Conservation (phyloP, 1,140 invertebrate genomes). For the Drosophila eugracilis region DNA sequence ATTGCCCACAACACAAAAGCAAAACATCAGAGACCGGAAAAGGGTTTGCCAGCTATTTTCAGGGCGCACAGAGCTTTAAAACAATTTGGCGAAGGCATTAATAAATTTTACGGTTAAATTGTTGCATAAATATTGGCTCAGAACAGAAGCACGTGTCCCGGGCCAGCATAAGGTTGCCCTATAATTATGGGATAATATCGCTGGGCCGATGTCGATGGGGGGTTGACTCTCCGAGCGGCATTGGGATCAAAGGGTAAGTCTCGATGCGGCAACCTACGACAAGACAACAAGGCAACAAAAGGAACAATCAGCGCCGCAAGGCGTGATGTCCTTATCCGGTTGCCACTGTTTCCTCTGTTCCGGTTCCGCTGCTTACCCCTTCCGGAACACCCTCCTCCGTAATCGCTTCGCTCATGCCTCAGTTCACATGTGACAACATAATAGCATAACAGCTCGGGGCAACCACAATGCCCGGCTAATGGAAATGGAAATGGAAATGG, state of each 20-base stretch:
- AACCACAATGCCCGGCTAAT: conserved; percentile 61
- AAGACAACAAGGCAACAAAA: conserved; percentile 62
- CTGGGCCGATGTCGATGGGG: conserved; percentile 33
- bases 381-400: conserved; percentile 42
- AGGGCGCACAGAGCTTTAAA: conserved; percentile 54
- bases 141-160: conserved; percentile 55
- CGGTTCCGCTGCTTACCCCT: not conserved
- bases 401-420: conserved; percentile 78
- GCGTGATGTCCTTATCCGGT: conserved; percentile 43
- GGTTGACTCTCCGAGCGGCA: conserved; percentile 12
- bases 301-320: conserved; percentile 82
- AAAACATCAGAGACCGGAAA: conserved; percentile 25
- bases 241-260: conserved; percentile 79
- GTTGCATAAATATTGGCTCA: conserved; percentile 81
- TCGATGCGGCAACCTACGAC: conserved; percentile 25
- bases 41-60: conserved; percentile 34
- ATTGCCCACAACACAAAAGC: conserved; percentile 67
- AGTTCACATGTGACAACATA: conserved; percentile 84
- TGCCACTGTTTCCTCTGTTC: conserved; percentile 25
- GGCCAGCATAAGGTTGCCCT: conserved; percentile 69
- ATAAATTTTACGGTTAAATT: conserved; percentile 84
- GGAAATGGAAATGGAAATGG: conserved; percentile 60
- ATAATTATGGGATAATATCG: conserved; percentile 85
- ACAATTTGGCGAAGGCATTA: conserved; percentile 78
- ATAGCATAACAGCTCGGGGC: conserved; percentile 56